These are phyloP conservation scores for Sebastes vulpes DNA, from an alignment of 2,797 vertebrate species.

Conservation along the genomic window DNA sequence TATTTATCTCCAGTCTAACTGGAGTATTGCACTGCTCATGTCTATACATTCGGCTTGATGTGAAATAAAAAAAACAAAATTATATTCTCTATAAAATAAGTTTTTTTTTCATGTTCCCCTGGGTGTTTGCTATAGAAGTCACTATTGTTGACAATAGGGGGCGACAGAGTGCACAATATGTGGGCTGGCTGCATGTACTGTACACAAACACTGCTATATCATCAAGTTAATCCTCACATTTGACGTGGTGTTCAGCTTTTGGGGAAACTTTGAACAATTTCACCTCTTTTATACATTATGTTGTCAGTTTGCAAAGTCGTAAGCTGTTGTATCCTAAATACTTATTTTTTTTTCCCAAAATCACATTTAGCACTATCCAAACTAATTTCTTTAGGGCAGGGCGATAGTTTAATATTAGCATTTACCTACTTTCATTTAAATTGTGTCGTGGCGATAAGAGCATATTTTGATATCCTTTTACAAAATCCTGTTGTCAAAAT, in stretches of 20 bases:
- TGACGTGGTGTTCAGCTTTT: background rate
- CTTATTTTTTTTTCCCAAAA: background rate
- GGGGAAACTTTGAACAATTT: background rate
- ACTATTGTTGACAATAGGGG: slow-evolving; percentile 25
- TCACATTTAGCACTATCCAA: background rate
- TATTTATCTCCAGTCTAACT: slow-evolving; percentile 27
- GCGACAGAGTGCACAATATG: slow-evolving; percentile 26
- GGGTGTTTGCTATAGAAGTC: background rate
- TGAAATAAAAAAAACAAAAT: slow-evolving; percentile 51
- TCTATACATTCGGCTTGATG: slow-evolving; percentile 36
- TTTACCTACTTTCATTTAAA: background rate
- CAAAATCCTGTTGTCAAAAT: background rate
- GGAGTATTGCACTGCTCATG: slow-evolving; percentile 7
- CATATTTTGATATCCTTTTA: background rate
- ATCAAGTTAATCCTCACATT: background rate
- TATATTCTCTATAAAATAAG: background rate
- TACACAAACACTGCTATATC: background rate
- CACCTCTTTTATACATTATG: background rate
- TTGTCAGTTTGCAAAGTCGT: background rate
- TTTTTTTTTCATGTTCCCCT: background rate
- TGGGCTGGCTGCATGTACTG: background rate
- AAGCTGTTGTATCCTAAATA: background rate
- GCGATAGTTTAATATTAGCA: background rate
- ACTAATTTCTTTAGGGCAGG: background rate
- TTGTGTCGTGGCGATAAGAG: background rate